Conservation (phyloP, 2,797 vertebrate species). For the Halcyon badia region DNA sequence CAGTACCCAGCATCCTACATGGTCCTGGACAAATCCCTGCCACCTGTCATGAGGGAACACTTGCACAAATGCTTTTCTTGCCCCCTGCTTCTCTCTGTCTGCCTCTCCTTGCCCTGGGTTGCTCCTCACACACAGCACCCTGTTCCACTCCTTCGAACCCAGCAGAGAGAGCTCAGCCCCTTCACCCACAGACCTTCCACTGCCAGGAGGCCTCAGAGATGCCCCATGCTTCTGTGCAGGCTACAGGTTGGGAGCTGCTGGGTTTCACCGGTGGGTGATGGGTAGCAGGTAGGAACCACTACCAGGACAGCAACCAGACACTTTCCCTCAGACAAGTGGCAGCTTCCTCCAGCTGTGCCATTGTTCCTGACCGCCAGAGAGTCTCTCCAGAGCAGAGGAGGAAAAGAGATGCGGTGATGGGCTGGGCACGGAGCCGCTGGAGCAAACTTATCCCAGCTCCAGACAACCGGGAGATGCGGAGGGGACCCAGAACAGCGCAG, state of each 20-base stretch:
- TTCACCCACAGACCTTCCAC: neutral
- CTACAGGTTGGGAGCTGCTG: neutral
- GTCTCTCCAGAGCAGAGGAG: neutral
- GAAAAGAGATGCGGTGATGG: accelerated
- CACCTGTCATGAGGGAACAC: neutral
- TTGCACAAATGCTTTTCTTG: neutral
- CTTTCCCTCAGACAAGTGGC: neutral
- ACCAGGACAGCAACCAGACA: neutral
- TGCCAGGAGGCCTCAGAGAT: neutral
- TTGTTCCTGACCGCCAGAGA: neutral
- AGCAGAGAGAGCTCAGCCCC: neutral
- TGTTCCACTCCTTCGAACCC: neutral
- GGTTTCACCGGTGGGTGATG: neutral
- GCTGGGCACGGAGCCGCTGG: neutral
- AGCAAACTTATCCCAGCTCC: neutral
- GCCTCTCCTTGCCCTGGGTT: neutral
- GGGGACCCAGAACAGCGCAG: neutral
- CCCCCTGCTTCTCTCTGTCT: neutral
- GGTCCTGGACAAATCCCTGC: neutral
- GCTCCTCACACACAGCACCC: neutral
- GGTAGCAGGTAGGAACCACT: neutral
- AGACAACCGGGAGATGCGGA: accelerated
- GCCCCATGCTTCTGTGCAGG: accelerated
- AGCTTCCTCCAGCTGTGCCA: neutral
- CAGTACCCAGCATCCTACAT: neutral